Evolutionary conservation across 2,113 vertebrate species (phyloP).

Genomic region (Hydrochoerus hydrochaeris): DNA sequence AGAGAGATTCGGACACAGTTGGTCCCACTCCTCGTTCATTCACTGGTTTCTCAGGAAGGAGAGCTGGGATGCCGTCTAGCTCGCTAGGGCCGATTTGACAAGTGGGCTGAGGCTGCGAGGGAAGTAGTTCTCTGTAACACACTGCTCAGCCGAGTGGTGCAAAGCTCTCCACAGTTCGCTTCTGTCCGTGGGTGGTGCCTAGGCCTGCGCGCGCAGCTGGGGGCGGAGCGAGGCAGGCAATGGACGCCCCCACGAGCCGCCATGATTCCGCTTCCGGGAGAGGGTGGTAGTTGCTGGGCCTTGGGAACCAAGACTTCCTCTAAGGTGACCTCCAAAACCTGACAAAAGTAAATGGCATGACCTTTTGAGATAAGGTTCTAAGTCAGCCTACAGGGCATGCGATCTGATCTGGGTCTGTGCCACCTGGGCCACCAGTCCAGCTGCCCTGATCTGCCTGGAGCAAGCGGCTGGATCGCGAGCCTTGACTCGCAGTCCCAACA

Average conservation of each 20-base stretch:
- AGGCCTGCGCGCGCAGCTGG: conserved; percentile 95
- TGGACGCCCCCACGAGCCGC: conserved; percentile 93
- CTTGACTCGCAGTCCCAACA: conserved; percentile 94
- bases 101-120: conserved; percentile 95
- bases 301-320: conserved; percentile 92
- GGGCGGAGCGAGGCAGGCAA: conserved; percentile 93
- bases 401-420: too few relatives aligned
- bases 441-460: conserved; percentile 92
- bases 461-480: conserved; percentile 94
- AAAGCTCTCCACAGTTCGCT: conserved; percentile 93
- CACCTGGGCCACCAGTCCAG: conserved; percentile 92
- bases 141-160: conserved; percentile 94
- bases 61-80: conserved; percentile 93
- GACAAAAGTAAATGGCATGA: conserved; percentile 90
- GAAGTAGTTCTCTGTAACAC: conserved; percentile 94
- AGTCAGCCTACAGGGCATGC: conserved; percentile 94
- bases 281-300: conserved; percentile 91
- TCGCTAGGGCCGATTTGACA: conserved; percentile 94
- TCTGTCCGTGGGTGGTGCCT: conserved; percentile 92
- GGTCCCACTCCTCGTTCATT: conserved; percentile 94
- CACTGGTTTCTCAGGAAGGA: conserved; percentile 94
- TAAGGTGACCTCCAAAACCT: conserved; percentile 93
- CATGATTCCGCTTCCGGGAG: conserved; percentile 93
- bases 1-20: conserved; percentile 94
- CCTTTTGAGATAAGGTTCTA: conserved; percentile 93